phyloP scores from a whole-genome alignment of 2,113 vertebrate species.

The Sclerurus mexicanus region DNA sequence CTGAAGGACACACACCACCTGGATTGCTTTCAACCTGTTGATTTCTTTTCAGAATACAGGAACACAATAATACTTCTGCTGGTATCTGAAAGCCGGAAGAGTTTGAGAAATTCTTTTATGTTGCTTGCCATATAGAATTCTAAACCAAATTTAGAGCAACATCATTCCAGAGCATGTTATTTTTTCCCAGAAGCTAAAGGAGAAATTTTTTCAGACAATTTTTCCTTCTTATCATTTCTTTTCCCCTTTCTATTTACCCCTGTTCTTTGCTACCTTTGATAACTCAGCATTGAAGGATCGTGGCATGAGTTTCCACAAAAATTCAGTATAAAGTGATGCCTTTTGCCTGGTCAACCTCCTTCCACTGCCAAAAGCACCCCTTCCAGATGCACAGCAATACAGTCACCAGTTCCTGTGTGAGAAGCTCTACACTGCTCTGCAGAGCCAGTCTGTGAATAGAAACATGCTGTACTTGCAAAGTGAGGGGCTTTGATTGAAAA shows the following conservation, averaged over 20 bases:
- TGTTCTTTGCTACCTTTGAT: not conserved
- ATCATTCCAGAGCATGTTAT: not conserved
- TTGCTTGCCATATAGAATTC: not conserved
- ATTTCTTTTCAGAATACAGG: not conserved
- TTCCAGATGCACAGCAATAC: not conserved
- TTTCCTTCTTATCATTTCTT: not conserved
- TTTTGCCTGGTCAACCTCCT: not conserved
- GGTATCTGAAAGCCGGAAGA: not conserved
- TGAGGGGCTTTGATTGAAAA: not conserved
- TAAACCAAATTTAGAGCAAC: not conserved
- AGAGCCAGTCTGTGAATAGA: not conserved
- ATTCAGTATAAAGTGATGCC: accelerated
- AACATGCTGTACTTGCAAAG: accelerated
- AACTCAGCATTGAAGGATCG: not conserved
- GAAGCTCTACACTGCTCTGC: not conserved
- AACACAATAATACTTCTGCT: not conserved
- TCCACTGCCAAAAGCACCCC: not conserved
- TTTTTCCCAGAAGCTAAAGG: not conserved
- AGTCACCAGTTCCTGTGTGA: not conserved
- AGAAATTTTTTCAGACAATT: not conserved
- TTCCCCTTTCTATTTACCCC: not conserved
- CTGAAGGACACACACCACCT: not conserved
- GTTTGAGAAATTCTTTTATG: not conserved
- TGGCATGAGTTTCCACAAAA: not conserved
- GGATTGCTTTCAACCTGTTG: not conserved